These are phyloP conservation scores for Terebella lapidaria DNA, from an alignment of 2,888 invertebrate species.

Conservation along the genomic window DNA sequence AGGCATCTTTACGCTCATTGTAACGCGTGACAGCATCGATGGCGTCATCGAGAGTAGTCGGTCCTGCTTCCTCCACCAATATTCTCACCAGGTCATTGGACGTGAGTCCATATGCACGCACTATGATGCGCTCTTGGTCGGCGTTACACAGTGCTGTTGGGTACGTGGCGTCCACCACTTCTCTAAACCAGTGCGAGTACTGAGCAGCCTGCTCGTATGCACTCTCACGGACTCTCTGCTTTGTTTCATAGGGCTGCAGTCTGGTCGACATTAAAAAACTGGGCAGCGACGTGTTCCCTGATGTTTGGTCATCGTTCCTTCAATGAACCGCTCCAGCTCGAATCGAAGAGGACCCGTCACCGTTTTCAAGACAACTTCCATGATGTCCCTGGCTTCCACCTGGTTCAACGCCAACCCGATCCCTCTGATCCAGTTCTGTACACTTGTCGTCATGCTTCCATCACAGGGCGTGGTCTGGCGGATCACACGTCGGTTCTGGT, in stretches of 20 bases:
- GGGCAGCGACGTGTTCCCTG: background rate
- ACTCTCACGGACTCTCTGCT: background rate
- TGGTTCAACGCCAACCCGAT: background rate
- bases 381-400: background rate
- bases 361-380: background rate
- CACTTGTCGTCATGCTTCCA: background rate
- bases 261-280: conserved; percentile 4
- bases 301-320: too few relatives aligned
- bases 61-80: conserved; percentile 4
- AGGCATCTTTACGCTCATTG: background rate
- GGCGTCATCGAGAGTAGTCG: conserved; percentile 1
- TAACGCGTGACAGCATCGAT: background rate
- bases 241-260: background rate
- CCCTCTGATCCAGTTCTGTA: background rate
- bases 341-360: background rate
- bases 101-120: conserved; percentile 1
- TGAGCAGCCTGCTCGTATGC: background rate
- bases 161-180: conserved; percentile 6
- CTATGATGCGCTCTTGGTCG: background rate
- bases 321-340: background rate
- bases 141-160: background rate
- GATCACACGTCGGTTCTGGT: background rate
- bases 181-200: conserved; percentile 1
- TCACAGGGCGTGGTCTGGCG: conserved; percentile 3
- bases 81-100: background rate